A percentile compares a stretch with the other conserved stretches of the same genome.
These are phyloP conservation scores for Mellivora capensis DNA, from an alignment of 2,113 vertebrate species.

Conservation along the genomic window DNA sequence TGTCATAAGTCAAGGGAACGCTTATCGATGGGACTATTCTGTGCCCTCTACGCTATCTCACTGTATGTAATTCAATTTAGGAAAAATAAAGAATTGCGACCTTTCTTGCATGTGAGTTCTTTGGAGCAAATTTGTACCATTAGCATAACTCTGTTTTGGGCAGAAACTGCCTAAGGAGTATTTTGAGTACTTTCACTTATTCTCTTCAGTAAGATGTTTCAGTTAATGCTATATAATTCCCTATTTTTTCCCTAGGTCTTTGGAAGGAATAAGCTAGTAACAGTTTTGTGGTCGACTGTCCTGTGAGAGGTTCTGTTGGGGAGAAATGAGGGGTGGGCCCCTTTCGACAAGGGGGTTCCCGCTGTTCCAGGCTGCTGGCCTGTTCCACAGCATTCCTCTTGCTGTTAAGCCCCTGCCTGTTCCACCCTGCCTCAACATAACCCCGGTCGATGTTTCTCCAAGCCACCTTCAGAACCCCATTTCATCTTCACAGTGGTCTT, in stretches of 20 bases:
- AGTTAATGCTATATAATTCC: background rate
- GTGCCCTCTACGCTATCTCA: background rate
- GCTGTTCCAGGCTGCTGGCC: fast-evolving
- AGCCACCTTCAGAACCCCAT: background rate
- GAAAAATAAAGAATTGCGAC: background rate
- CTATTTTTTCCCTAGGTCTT: background rate
- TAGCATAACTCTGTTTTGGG: background rate
- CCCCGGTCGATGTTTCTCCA: background rate
- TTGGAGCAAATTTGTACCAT: background rate
- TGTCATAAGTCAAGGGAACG: background rate
- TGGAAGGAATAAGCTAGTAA: background rate
- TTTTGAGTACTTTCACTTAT: background rate
- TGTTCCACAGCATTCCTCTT: background rate
- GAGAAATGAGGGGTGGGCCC: background rate
- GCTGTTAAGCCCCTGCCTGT: fast-evolving
- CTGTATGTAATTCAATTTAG: background rate
- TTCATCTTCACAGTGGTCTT: background rate
- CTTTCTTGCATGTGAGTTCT: background rate
- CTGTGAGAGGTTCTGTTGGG: background rate
- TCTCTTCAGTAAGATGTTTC: background rate
- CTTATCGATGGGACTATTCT: background rate
- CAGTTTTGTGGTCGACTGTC: background rate
- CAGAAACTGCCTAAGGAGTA: background rate
- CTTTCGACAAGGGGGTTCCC: background rate
- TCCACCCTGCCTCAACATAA: background rate